These are phyloP conservation scores for Nothocercus julius DNA, from an alignment of 2,113 vertebrate genomes.

Conservation along the genomic window DNA sequence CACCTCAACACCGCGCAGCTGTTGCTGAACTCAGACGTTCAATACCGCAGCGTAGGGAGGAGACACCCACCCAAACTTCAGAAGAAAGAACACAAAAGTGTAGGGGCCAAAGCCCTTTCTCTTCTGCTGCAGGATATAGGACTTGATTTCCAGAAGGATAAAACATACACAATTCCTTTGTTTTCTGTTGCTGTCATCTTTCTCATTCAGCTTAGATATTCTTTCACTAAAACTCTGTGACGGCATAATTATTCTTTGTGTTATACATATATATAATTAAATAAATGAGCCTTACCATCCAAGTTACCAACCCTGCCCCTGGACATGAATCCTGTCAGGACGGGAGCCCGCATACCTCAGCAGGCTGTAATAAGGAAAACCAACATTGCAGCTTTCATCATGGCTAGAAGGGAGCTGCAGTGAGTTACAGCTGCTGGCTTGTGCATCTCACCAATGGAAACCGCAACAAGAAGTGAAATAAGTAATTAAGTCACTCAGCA, in stretches of 20 bases:
- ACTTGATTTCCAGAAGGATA: not conserved
- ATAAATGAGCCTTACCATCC: not conserved
- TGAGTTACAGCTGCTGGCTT: rapidly evolving
- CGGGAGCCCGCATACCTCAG: not conserved
- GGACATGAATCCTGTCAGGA: not conserved
- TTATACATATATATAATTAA: not conserved
- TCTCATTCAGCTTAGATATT: not conserved
- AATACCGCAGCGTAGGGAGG: not conserved
- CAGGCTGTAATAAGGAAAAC: not conserved
- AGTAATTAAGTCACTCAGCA: not conserved
- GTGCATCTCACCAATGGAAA: not conserved
- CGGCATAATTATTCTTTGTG: not conserved
- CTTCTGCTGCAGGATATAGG: not conserved
- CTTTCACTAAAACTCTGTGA: not conserved
- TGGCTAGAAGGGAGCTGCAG: not conserved
- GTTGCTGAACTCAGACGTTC: not conserved
- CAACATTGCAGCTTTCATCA: not conserved
- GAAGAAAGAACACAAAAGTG: not conserved
- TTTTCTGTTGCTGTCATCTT: not conserved
- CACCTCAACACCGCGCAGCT: not conserved
- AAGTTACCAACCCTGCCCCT: not conserved
- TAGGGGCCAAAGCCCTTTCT: not conserved
- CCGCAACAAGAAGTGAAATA: not conserved
- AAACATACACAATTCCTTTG: not conserved
- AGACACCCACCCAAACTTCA: not conserved